Evolutionary conservation across 2,113 vertebrate species (phyloP).

Genomic region (Tautogolabrus adspersus): DNA sequence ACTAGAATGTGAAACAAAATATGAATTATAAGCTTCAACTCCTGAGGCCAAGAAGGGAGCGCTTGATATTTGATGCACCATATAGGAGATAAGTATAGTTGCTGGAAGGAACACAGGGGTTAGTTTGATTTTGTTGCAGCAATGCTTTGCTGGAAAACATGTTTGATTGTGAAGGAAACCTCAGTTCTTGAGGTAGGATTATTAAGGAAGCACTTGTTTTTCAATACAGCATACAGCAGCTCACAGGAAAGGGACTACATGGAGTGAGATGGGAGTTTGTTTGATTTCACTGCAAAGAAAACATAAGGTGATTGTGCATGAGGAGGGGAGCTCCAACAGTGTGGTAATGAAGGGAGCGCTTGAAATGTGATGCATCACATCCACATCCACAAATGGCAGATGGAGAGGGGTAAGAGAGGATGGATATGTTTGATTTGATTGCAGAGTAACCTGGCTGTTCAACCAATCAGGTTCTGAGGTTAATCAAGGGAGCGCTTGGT

Average conservation of each 20-base stretch:
- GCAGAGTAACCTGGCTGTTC: neutral
- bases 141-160: neutral
- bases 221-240: too few relatives aligned
- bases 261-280: neutral
- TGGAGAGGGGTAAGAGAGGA: neutral
- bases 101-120: too few relatives aligned
- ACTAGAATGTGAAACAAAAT: too few relatives aligned
- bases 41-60: neutral
- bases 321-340: neutral
- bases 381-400: neutral
- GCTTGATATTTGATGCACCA: neutral
- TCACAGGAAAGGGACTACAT: too few relatives aligned
- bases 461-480: neutral
- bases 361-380: neutral
- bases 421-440: neutral
- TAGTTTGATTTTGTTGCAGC: too few relatives aligned
- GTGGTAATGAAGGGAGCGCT: neutral
- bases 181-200: too few relatives aligned
- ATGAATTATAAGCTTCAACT: neutral
- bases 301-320: neutral
- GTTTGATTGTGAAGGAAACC: too few relatives aligned
- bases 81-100: neutral
- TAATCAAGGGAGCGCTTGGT: neutral
- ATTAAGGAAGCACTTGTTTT: constrained; percentile 1
- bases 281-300: neutral